phyloP scores from a whole-genome alignment of 2,888 invertebrate genomes.

The Ferrisia virgata region DNA sequence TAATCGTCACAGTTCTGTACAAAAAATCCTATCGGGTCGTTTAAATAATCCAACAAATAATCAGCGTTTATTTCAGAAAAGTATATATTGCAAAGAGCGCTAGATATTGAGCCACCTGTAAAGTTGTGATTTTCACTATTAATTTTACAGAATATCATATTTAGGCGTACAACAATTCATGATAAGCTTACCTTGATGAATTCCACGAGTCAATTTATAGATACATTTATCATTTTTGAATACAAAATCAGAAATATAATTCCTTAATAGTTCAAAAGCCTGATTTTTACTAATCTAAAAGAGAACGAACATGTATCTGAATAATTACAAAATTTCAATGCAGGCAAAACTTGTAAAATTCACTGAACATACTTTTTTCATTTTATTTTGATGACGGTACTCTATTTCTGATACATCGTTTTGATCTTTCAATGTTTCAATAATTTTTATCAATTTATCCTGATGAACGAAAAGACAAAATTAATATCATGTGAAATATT shows the following conservation, averaged over 20 bases:
- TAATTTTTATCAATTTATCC: conserved; percentile 18
- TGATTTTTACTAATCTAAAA: not conserved
- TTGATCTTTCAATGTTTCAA: not conserved
- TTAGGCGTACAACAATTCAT: not conserved
- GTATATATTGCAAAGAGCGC: conserved; percentile 30
- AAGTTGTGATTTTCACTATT: not conserved
- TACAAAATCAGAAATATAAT: conserved; percentile 26
- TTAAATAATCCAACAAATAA: conserved; percentile 12
- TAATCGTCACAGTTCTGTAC: conserved; percentile 37
- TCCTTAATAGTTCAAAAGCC: not conserved
- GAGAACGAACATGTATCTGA: not conserved
- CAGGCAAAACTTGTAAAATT: too few relatives aligned
- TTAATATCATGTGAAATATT: not conserved
- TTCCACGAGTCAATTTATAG: conserved; percentile 8
- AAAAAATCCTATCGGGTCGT: conserved; percentile 23
- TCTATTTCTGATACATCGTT: not conserved
- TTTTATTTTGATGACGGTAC: not conserved
- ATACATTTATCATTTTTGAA: conserved; percentile 16
- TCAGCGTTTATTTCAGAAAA: conserved; percentile 16
- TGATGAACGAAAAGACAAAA: not conserved
- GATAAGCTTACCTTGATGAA: conserved; percentile 27
- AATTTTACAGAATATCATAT: not conserved
- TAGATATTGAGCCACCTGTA: conserved; percentile 31
- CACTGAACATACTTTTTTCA: not conserved
- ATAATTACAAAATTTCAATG: too few relatives aligned